These are phyloP conservation scores for Rhinoderma darwinii DNA, from an alignment of 2,113 vertebrate species.

Conservation along the genomic window DNA sequence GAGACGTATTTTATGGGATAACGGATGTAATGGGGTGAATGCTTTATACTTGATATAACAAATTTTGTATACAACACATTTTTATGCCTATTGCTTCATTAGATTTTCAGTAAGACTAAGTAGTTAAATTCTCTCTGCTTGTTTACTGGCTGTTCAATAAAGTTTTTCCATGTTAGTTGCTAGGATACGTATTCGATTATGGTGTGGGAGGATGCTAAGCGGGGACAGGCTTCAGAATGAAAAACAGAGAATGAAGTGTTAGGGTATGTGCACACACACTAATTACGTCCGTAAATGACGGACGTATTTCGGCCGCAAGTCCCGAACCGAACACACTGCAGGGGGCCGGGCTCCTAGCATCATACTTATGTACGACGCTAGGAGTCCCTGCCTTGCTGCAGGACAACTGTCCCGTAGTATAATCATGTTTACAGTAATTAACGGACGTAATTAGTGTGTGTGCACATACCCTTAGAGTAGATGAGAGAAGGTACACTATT, in stretches of 20 bases:
- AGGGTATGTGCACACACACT: no score
- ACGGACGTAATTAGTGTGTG: no score
- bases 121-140: constrained; percentile 40
- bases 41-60: background rate
- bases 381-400: no score
- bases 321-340: no score
- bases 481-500: background rate
- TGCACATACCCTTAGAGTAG: no score
- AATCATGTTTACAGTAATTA: no score
- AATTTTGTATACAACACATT: background rate
- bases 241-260: background rate
- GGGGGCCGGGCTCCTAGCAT: no score
- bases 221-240: constrained; percentile 1
- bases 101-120: background rate
- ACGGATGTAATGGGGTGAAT: background rate
- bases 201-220: constrained; percentile 49
- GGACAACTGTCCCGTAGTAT: no score
- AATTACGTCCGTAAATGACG: no score
- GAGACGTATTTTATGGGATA: background rate
- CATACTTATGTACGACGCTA: no score
- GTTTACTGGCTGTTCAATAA: constrained; percentile 55
- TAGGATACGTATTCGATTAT: constrained; percentile 58
- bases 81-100: background rate
- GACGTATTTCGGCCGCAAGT: no score
- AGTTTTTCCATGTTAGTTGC: constrained; percentile 57